Percentiles rank a stretch among this genome's conserved stretches.
phyloP scores from a whole-genome alignment of 2,113 vertebrate species.

The Candoia aspera region DNA sequence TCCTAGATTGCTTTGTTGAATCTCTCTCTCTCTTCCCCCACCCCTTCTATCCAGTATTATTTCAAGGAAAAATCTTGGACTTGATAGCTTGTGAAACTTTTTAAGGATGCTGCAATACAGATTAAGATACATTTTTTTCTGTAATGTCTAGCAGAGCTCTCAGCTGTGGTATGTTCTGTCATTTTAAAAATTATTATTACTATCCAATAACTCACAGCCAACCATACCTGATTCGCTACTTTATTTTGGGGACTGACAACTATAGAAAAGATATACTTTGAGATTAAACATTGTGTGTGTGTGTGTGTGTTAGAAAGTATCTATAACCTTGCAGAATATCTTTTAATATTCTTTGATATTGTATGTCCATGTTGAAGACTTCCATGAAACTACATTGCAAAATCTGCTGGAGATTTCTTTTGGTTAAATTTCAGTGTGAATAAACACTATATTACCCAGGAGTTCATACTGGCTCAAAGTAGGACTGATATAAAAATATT shows the following conservation, averaged over 20 bases:
- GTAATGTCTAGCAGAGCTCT: background rate
- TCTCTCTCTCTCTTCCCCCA: background rate
- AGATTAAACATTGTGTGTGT: background rate
- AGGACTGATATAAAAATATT: background rate
- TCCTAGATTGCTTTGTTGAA: background rate
- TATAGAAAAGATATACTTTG: background rate
- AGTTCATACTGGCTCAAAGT: background rate
- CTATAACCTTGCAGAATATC: background rate
- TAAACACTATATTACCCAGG: background rate
- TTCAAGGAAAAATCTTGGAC: background rate
- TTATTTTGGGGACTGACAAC: background rate
- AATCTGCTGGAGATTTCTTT: background rate
- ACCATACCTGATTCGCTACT: background rate
- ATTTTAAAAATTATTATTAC: background rate
- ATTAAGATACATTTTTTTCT: background rate
- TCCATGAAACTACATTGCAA: background rate
- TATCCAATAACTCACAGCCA: background rate
- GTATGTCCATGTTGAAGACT: background rate
- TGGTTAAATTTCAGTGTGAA: background rate
- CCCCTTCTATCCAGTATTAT: background rate
- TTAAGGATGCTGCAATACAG: background rate
- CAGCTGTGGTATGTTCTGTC: background rate
- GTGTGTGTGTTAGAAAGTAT: background rate
- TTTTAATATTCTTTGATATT: background rate
- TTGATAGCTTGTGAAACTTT: background rate